Evolutionary conservation across 2,113 vertebrate genomes (phyloP).

Genomic region (Podarcis muralis): DNA sequence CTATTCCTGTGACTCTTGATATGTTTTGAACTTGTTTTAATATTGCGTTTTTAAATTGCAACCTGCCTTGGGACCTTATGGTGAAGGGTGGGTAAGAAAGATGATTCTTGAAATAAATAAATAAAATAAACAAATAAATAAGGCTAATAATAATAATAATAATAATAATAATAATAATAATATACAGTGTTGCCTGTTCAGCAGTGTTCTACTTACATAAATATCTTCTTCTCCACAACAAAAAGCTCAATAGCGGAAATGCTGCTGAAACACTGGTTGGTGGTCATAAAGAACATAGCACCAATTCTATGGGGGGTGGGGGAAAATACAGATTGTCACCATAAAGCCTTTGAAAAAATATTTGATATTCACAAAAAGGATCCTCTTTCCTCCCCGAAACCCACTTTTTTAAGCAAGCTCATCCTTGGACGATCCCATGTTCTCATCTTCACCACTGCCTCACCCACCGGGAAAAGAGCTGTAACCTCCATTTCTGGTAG

Average conservation of each 20-base stretch:
- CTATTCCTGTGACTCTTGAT: no score
- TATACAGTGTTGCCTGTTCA: not conserved
- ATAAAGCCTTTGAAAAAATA: not conserved
- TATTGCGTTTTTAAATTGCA: no score
- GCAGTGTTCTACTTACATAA: conserved; percentile 81
- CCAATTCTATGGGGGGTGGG: conserved; percentile 81
- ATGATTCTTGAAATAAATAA: no score
- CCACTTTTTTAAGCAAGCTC: not conserved
- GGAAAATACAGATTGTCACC: not conserved
- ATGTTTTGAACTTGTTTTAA: no score
- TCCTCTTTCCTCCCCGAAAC: not conserved
- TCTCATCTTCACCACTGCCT: not conserved
- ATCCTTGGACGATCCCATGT: not conserved
- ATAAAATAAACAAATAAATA: no score
- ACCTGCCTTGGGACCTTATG: no score
- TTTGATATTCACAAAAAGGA: not conserved
- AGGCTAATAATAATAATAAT: no score
- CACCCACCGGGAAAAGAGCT: no score
- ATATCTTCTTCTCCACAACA: conserved; percentile 89
- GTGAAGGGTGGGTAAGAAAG: no score
- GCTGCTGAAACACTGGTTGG: conserved; percentile 92
- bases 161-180: no score
- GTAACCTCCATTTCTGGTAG: not conserved
- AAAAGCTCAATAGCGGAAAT: conserved; percentile 90
- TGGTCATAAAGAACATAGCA: conserved; percentile 88